Evolutionary conservation across 2,113 vertebrate species (phyloP).

Genomic region (Ceratotherium simum): DNA sequence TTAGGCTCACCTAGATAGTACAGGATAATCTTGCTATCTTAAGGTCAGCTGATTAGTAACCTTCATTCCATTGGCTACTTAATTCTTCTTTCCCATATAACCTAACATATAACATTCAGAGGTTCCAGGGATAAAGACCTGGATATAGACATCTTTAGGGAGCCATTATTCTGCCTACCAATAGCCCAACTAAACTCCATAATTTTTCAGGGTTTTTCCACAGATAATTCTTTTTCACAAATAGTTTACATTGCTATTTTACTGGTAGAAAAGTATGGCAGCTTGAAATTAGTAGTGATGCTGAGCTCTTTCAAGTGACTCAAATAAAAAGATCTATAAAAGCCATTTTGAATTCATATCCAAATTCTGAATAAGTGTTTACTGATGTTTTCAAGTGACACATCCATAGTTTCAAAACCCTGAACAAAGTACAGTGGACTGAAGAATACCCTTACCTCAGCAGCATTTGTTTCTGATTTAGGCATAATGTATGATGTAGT

Average conservation of each 20-base stretch:
- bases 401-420: constrained; percentile 70
- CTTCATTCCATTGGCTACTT: neutral
- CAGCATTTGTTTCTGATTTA: constrained; percentile 86
- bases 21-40: neutral
- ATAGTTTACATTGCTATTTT: neutral
- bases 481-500: constrained; percentile 80
- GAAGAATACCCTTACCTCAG: constrained; percentile 83
- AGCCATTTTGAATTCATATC: constrained; percentile 62
- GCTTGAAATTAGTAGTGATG: constrained; percentile 56
- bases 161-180: neutral
- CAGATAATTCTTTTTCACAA: constrained; percentile 20
- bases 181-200: neutral
- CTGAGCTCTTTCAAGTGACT: constrained; percentile 69
- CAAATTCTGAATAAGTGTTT: constrained; percentile 79
- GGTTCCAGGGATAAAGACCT: neutral
- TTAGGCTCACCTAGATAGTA: neutral
- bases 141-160: neutral
- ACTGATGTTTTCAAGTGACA: constrained; percentile 77
- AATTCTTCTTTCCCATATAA: neutral
- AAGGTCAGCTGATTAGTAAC: neutral
- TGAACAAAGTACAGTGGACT: constrained; percentile 70
- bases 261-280: neutral
- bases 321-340: constrained; percentile 67
- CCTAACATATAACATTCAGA: neutral
- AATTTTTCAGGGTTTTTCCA: neutral